Evolutionary conservation across 2,888 invertebrate species (phyloP), one percentile per base, ranked within the genome.

Genomic region (Eledone cirrhosa): DNA sequence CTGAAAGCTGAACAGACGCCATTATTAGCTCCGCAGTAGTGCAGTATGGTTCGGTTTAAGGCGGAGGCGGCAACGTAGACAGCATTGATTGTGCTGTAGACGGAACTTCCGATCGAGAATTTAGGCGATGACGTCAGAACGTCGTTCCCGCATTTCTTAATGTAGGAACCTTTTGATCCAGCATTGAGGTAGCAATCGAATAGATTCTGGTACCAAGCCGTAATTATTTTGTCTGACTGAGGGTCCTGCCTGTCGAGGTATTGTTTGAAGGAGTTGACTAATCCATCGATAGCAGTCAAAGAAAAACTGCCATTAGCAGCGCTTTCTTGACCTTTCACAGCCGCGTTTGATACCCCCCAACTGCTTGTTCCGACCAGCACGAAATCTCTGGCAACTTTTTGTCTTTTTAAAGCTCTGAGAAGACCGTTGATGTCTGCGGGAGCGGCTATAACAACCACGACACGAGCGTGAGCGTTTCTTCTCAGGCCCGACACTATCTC

Each of bases 51-150:
- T n/a, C 85, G 79, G 79, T 90, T 87, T 22, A 91, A 78, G 5
- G 89, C 90, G 48, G 87, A 84, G 0, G 89, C 88, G 48, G 89
- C 80, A 1, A 88, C 85, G 78, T 89, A 86, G 1, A 91, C 88
- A 14, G 90, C 84, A 59, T 82, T 81, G 3, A 89, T 86, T 7
- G 84, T 80, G 77, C 85, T 86, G 2, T 84, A 81, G 8, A 85
- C 78, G 47, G 83, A 85, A 7, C 78, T 79, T 2, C 80, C 65
- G 2, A 81, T 78, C n/a, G 80, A 80, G 74, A 82, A 85, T 16
- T 78, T 75, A 0, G 82, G 78, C 22, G 82, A 81, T 14, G 79
- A 31, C 1, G 84, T 83, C 1, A 84, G 19, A 63, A 19, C 8
- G 27, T 14, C 19, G 0, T 16, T 48, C 33, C 76, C 53, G 41